Percentiles rank a stretch among this genome's conserved stretches.
phyloP scores from a whole-genome alignment of 2,797 vertebrate species.

The Acanthopagrus latus region DNA sequence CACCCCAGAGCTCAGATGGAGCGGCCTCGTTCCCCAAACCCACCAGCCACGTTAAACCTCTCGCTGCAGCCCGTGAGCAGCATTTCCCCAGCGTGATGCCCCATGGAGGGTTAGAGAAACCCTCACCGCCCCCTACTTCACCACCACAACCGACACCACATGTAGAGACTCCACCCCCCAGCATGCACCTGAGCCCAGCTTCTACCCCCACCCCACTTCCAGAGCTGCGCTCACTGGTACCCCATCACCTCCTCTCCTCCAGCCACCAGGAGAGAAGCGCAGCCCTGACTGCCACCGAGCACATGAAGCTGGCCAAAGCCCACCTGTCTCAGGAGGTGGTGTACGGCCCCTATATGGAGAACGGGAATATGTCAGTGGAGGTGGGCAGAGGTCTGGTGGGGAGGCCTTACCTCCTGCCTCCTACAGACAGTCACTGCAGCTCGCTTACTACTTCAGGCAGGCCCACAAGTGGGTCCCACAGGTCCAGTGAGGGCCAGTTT shows the following conservation, averaged over 20 bases:
- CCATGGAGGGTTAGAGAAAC: slow-evolving; percentile 78
- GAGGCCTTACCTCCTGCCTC: slow-evolving; percentile 80
- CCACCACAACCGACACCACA: slow-evolving; percentile 47
- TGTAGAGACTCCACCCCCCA: slow-evolving; percentile 63
- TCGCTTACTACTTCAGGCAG: slow-evolving; percentile 77
- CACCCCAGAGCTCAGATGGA: slow-evolving; percentile 60
- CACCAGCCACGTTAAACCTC: slow-evolving; percentile 72
- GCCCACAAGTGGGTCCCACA: slow-evolving; percentile 64
- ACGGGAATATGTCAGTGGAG: slow-evolving; percentile 76
- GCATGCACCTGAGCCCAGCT: slow-evolving; percentile 71
- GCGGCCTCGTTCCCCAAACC: slow-evolving; percentile 69
- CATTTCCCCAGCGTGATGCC: slow-evolving; percentile 78
- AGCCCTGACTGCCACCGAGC: slow-evolving; percentile 63
- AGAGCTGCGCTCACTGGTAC: slow-evolving; percentile 84
- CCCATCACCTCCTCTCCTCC: slow-evolving; percentile 78
- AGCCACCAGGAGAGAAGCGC: slow-evolving; percentile 79
- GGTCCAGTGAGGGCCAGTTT: slow-evolving; percentile 88
- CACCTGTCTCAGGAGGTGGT: slow-evolving; percentile 73
- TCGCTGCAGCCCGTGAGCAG: slow-evolving; percentile 64
- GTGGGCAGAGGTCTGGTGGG: slow-evolving; percentile 62
- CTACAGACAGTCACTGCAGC: slow-evolving; percentile 82
- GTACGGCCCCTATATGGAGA: slow-evolving; percentile 78
- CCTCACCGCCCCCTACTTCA: slow-evolving; percentile 58
- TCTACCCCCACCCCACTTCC: slow-evolving; percentile 77
- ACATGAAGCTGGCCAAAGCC: slow-evolving; percentile 82